Base-by-base conservation (phyloP, 2,113 vertebrate species). In the Paedocypris sp. region DNA sequence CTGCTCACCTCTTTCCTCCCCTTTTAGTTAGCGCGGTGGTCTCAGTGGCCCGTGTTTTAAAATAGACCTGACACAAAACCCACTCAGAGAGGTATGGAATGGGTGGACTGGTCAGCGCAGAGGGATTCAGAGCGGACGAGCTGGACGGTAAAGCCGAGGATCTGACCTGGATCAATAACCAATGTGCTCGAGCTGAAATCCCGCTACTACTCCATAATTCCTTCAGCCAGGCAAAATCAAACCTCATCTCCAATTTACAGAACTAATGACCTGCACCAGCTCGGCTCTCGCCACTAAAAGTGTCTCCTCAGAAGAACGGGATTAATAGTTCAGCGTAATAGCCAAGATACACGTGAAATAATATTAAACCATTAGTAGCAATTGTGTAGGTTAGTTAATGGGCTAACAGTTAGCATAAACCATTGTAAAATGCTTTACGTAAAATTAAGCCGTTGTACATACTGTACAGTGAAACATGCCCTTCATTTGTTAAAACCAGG, bases 21-120 rank as follows among this genome's bases (percentile, higher is more conserved):
- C 38, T 36, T 51, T 70, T 50, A 35, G 32, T 62, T 39, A 70
- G 82, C 77, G 76, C 76, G 86, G 83, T 76, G 77, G 79, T 83
- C 83, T 86, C 15, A 7, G 71, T 75, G 77, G 82, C 83, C 48
- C 80, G 73, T 39, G 73, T 69, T 83, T 82, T 81, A 89, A 93
- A 93, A 94, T 84, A 90, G 86, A 85, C 85, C 36, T n/a, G 75
- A 82, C 81, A 83, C 79, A 81, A 86, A 80, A 77, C 88, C 82
- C 86, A 72, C 75, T 71, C 76, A 66, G 62, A 66, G 43, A 50
- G 28, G 56, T 60, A 42, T 61, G 45, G 56, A 49, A 51, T 16
- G 29, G 13, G 35, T 32, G 20, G 35, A 64, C 33, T 73, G 60
- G 66, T 69, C 60, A 60, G 6, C 36, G 18, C 33, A 22, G 32